A percentile compares a stretch with the other conserved stretches of the same genome.
Conservation (phyloP, 2,888 invertebrate genomes). For the Meloe dianella region DNA sequence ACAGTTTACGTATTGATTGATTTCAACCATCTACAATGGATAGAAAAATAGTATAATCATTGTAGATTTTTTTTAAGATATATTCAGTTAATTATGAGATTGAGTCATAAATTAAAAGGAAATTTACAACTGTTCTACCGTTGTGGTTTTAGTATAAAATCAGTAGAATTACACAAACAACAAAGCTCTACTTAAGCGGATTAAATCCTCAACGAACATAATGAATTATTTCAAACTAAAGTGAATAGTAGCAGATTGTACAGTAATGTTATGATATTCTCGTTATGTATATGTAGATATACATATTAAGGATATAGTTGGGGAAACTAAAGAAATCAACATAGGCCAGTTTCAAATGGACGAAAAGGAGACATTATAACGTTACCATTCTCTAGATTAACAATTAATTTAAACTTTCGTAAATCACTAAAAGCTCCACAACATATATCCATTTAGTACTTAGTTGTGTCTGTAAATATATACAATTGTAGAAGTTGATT, state of each 20-base stretch:
- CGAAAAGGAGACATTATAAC: constrained; percentile 15
- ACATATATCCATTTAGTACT: background rate
- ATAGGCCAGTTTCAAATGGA: background rate
- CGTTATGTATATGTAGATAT: no score
- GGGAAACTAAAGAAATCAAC: background rate
- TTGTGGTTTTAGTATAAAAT: constrained; percentile 24
- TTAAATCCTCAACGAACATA: constrained; percentile 21
- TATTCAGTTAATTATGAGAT: background rate
- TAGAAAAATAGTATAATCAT: background rate
- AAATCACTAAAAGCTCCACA: constrained; percentile 15
- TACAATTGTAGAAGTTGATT: constrained; percentile 24
- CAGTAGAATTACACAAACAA: constrained; percentile 25
- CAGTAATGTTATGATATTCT: constrained; percentile 24
- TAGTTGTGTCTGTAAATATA: background rate
- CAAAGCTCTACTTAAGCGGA: constrained; percentile 23
- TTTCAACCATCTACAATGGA: background rate
- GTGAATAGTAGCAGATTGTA: constrained; percentile 19
- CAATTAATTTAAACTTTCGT: constrained; percentile 23
- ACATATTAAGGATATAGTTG: background rate
- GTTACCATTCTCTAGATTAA: constrained; percentile 17
- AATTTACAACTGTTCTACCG: constrained; percentile 15
- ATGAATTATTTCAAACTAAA: constrained; percentile 26
- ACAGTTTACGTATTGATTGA: background rate
- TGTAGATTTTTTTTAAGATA: background rate
- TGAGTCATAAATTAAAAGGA: constrained; percentile 16